phyloP scores from a whole-genome alignment of 1,140 invertebrate species.

The Ruditapes philippinarum region DNA sequence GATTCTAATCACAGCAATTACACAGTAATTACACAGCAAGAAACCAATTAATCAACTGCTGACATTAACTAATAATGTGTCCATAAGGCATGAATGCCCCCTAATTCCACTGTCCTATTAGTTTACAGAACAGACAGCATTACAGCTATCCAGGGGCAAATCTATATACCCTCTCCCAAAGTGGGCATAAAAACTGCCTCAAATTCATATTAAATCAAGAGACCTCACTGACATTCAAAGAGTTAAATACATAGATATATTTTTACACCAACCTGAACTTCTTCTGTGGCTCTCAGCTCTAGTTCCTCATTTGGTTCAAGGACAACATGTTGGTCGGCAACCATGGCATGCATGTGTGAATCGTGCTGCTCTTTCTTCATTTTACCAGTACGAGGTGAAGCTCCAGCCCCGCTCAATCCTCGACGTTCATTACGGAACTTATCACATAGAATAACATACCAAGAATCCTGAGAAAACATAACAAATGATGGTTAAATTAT shows the following conservation, averaged over 20 bases:
- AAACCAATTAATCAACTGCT: too few relatives aligned
- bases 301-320: slow-evolving; percentile 35
- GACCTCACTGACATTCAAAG: background rate
- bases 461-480: slow-evolving; percentile 56
- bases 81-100: too few relatives aligned
- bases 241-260: background rate
- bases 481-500: too few relatives aligned
- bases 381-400: slow-evolving; percentile 44
- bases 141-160: too few relatives aligned
- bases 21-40: too few relatives aligned
- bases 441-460: slow-evolving; percentile 67
- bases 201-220: too few relatives aligned
- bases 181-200: too few relatives aligned
- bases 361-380: slow-evolving; percentile 45
- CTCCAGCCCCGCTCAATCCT: slow-evolving; percentile 50
- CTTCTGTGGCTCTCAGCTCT: slow-evolving; percentile 31
- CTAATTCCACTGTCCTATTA: too few relatives aligned
- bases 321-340: slow-evolving; percentile 25
- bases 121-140: too few relatives aligned
- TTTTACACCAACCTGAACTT: slow-evolving; percentile 5
- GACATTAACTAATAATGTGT: too few relatives aligned
- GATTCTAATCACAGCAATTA: too few relatives aligned
- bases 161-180: too few relatives aligned
- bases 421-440: slow-evolving; percentile 63
- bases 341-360: background rate